Conservation (phyloP, 2,888 invertebrate species). For the Metellina segmentata region DNA sequence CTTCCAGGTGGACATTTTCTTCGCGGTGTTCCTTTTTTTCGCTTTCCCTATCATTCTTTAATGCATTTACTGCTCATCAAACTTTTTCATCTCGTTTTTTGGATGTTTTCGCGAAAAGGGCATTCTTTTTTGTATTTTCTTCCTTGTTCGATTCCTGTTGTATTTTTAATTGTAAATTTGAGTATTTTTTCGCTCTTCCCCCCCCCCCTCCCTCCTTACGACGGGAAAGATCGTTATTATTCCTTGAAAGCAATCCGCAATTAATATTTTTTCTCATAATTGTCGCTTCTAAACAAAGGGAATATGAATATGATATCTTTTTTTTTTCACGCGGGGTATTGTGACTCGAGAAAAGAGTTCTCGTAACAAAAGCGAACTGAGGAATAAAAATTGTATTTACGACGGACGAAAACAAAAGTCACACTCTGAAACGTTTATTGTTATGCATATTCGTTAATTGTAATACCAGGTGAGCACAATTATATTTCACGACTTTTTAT, state of each 20-base stretch:
- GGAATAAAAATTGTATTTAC: slow-evolving; percentile 20
- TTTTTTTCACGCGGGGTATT: neutral
- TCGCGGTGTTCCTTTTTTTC: slow-evolving; percentile 26
- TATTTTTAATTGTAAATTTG: slow-evolving; percentile 75
- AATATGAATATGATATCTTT: slow-evolving; percentile 30
- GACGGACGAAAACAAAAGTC: neutral
- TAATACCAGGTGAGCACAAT: neutral
- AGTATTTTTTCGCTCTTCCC: slow-evolving; percentile 4
- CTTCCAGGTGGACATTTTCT: slow-evolving; percentile 71
- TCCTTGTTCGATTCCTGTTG: slow-evolving; percentile 64
- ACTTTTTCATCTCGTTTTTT: slow-evolving; percentile 70
- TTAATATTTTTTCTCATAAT: slow-evolving; percentile 45
- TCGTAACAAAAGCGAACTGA: slow-evolving; percentile 38
- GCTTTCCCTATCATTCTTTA: slow-evolving; percentile 49
- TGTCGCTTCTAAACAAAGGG: slow-evolving; percentile 42
- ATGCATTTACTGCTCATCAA: slow-evolving; percentile 66
- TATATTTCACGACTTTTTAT: neutral
- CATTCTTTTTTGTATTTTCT: slow-evolving; percentile 44
- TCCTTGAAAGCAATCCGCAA: slow-evolving; percentile 55
- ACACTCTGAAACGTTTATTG: neutral
- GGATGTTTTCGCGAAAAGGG: slow-evolving; percentile 71
- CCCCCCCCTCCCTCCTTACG: neutral
- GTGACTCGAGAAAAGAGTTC: slow-evolving; percentile 2
- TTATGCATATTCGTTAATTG: neutral
- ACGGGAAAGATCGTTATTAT: slow-evolving; percentile 48